Base-by-base conservation (phyloP, 2,113 vertebrate species). In the Bubo bubo region DNA sequence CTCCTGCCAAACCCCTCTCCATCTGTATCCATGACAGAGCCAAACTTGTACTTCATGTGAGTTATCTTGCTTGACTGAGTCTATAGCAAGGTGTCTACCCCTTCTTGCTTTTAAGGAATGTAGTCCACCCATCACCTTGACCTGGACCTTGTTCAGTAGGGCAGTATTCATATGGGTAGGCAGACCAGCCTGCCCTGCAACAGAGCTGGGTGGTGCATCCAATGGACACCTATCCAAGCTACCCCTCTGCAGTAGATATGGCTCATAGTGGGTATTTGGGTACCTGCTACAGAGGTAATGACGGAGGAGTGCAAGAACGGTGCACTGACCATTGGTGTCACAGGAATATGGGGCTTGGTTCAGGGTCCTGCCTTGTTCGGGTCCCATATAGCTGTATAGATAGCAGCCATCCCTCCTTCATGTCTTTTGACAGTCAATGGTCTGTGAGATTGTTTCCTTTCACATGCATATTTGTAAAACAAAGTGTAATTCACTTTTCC, bases 81-180 rank as follows among this genome's bases (percentile, higher is more conserved):
- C 26, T 85, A 45, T 45, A 71, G 50, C 58, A 68, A 72, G 12
- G 6, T 28, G 11, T 37, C 32, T 52, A 3, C 8, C 10, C n/a
- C 17, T 79, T 62, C 24, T 37, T 79, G 26, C 28, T 67, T 72
- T 52, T 21, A 84, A 50, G 45, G 22, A 89, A 13, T 10, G 22
- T 8, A 86, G 22, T 32, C 34, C 5, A 14, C n/a, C 20, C 22
- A 8, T 34, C 0, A 0, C 34, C 24, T 52, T 64, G 34, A 18
- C 17, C 17, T 41, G 20, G 53, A 32, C 63, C 41, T 91, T 88
- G 34, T 22, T 86, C 3, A 1, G 12, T 8, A 70, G 16, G n/a
- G 13, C 53, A 28, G 1, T 24, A 26, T 47, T 73, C 0, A 0
- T 37, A n/a, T 14, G 20, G 14, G 8, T 18, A 53, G 39, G 13